Base-by-base conservation (phyloP, 2,113 vertebrate species). In the Mixornis gularis region DNA sequence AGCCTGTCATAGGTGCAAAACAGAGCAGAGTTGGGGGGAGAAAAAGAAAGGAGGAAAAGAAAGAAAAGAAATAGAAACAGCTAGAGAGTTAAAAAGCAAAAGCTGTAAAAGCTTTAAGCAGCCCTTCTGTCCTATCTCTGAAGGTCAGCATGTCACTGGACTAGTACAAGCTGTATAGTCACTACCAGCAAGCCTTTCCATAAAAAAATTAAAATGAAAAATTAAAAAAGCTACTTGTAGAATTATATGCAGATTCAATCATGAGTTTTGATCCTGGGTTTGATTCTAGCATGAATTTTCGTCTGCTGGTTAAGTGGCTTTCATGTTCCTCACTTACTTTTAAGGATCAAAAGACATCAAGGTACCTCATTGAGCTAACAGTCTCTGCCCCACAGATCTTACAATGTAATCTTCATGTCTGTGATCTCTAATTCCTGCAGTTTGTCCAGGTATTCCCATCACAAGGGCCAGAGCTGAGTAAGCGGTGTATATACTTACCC, bases 1-100 rank as follows among this genome's bases (percentile, higher is more conserved):
- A 96, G 94, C 64, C 91, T 96, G 93, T 94, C 76, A 95, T 95
- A 96, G 95, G 94, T 97, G 97, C 92, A 97, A 96, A 88, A 87
- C 43, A 5, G 41, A 72, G 56, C 32, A 27, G 26, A 34, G 19
- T 2, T 60, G 10, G 10, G 10, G 24, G 41, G 48, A 5, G 22
- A 4, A 76, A 44, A 79, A 72, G 52, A 21, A 25, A 55, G 87
- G 30, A 21, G 46, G 13, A 53, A 46, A 80, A 49, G 51, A 73
- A 87, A 66, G 38, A 96, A 96, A 98, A 95, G 96, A 97, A 96
- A 97, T 97, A 85, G 97, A 97, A 98, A 98, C 91, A 97, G 96
- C 92, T 91, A 72, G 84, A 96, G 95, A 95, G 95, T 94, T 90
- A 95, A 96, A 97, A 70, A 44, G 17, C 12, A 97, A 97, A 97